Evolutionary conservation across 2,888 invertebrate species (phyloP), one percentile per base, ranked within the genome.

Genomic region (Drosophila longiperda): DNA sequence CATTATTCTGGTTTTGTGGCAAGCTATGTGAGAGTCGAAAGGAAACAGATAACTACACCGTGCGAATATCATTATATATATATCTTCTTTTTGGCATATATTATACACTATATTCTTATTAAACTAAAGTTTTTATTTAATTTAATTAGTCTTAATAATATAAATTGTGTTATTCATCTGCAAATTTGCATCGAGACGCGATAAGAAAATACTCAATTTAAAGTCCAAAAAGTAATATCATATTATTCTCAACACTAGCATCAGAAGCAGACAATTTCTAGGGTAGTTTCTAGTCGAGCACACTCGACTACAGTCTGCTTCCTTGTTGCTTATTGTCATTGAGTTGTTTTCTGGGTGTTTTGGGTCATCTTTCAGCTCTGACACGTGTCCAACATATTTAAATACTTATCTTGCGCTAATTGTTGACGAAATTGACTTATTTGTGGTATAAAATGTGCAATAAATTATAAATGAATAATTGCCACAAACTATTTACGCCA

Each of bases 281-380:
- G 12, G 20, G 20, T 23, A 45, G 23, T 15, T 23, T 23, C 15
- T 2, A 8, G 23, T 15, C 2, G 23, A 45, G 15, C 8, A 15
- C 23, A 15, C 15, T 45, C 23, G 8, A 23, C 0, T 23, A 45
- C 45, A 23, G 15, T 4, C 45, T 45, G 1, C 45, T 8, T 45
- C 7, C 8, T 23, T 15, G 8, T 15, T 15, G 45, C 15, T 45
- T 15, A 45, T 40, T 54, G 34, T 57, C 57, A 20, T 38, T 40
- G 15, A 15, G 23, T n/a, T 32, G 15, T 23, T 53, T 53, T 23
- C 55, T 62, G 64, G 50, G 49, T 34, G 32, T 48, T 5, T 61
- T 54, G 48, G 62, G 48, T 68, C 73, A 73, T 48, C 36, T 33
- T 40, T n/a, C n/a, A n/a, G n/a, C 9, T 40, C n/a, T 5, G 40